These are phyloP conservation scores for Urocyon cinereoargenteus DNA, from an alignment of 2,797 vertebrate species.

Conservation along the genomic window DNA sequence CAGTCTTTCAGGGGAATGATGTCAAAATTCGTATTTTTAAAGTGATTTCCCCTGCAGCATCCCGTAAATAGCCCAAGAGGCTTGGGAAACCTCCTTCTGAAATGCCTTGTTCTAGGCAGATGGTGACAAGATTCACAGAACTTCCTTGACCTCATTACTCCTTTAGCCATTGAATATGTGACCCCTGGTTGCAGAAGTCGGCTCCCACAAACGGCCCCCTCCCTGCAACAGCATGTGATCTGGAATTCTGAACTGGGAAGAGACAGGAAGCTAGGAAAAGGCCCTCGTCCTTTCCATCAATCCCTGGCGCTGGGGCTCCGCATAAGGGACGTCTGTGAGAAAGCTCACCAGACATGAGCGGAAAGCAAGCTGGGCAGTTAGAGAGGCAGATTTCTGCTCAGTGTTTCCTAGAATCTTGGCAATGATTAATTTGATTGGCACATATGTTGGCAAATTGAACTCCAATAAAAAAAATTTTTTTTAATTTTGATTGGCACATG, in stretches of 20 bases:
- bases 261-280: not conserved
- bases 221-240: not conserved
- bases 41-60: not conserved
- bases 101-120: not conserved
- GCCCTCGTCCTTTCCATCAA: not conserved
- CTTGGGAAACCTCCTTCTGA: not conserved
- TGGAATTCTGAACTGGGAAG: not conserved
- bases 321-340: not conserved
- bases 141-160: not conserved
- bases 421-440: not conserved
- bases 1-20: not conserved
- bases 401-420: not conserved
- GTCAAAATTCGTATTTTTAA: not conserved
- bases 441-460: no score
- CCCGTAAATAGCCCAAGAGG: not conserved
- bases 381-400: not conserved
- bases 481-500: not conserved
- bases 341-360: not conserved
- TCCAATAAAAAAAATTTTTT: no score
- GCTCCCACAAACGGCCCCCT: not conserved
- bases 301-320: not conserved
- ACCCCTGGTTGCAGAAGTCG: not conserved
- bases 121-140: not conserved
- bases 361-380: not conserved
- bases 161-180: not conserved